Conservation (phyloP, 37 sponge, comb jelly and placozoan species). For the Chondrilla cf. caribensis region DNA sequence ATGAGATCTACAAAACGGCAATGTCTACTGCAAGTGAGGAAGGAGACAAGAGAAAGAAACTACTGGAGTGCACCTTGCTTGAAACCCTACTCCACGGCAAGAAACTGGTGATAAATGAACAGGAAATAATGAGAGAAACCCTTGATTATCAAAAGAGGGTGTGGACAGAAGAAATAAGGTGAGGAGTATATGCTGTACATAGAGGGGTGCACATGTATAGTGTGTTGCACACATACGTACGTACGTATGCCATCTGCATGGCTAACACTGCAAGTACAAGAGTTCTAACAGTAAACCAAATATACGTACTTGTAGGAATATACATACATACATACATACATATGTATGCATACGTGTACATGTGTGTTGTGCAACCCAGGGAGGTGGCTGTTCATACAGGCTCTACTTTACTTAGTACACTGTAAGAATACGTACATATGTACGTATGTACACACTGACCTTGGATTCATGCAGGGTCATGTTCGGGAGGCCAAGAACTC, state of each 20-base stretch:
- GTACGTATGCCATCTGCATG: background rate
- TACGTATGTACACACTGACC: too few relatives aligned
- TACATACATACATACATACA: constrained; percentile 5
- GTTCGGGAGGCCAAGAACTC: too few relatives aligned
- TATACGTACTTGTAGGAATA: background rate
- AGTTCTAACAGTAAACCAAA: background rate
- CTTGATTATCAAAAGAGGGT: background rate
- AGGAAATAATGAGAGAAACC: background rate
- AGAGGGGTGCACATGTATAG: background rate
- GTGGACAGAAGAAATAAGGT: background rate
- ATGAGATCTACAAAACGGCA: constrained; percentile 1
- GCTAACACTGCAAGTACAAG: constrained; percentile 22
- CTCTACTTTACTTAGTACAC: too few relatives aligned
- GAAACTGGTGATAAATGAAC: background rate
- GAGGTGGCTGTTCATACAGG: too few relatives aligned
- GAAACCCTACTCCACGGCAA: background rate
- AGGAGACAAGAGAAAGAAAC: too few relatives aligned
- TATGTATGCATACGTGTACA: background rate
- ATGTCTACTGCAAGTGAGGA: too few relatives aligned
- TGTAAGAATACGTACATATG: too few relatives aligned
- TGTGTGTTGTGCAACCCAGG: too few relatives aligned
- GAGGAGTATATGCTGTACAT: background rate
- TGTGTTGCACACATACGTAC: background rate
- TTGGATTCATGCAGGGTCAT: too few relatives aligned
- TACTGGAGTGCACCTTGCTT: too few relatives aligned